Percentiles rank a stretch among this genome's conserved stretches.
Evolutionary conservation across 2,797 vertebrate species (phyloP).

Genomic region (Hemibagrus guttatus): DNA sequence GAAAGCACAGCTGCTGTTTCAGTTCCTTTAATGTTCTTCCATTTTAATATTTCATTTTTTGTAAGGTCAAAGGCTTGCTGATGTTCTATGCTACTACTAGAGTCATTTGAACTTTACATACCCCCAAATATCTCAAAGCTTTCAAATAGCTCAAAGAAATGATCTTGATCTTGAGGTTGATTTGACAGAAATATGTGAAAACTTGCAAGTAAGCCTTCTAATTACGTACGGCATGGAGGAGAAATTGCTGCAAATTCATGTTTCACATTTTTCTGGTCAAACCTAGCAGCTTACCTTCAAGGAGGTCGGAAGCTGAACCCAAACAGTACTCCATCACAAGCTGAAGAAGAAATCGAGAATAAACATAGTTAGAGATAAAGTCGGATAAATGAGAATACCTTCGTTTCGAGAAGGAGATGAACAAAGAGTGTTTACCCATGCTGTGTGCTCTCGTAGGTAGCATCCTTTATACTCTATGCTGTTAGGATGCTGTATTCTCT

Average conservation of each 20-base stretch:
- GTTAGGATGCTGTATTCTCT: constrained; percentile 97
- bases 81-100: background rate
- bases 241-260: background rate
- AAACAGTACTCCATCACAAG: constrained; percentile 99
- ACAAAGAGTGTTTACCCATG: constrained; percentile 81
- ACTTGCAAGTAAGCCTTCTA: background rate
- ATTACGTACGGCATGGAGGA: no score
- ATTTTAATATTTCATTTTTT: background rate
- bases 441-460: constrained; percentile 97
- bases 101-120: background rate
- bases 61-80: background rate
- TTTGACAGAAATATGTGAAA: background rate
- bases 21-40: background rate
- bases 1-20: background rate
- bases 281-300: constrained; percentile 85
- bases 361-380: background rate
- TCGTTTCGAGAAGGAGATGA: background rate
- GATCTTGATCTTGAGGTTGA: background rate
- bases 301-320: constrained; percentile 95
- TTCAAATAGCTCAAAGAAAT: background rate
- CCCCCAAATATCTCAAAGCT: background rate
- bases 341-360: constrained; percentile 61
- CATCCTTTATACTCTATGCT: constrained; percentile 99
- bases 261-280: background rate
- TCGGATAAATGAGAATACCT: background rate